These are phyloP conservation scores for Nephrotoma guestfalica DNA, from an alignment of 2,888 invertebrate species.

Conservation along the genomic window DNA sequence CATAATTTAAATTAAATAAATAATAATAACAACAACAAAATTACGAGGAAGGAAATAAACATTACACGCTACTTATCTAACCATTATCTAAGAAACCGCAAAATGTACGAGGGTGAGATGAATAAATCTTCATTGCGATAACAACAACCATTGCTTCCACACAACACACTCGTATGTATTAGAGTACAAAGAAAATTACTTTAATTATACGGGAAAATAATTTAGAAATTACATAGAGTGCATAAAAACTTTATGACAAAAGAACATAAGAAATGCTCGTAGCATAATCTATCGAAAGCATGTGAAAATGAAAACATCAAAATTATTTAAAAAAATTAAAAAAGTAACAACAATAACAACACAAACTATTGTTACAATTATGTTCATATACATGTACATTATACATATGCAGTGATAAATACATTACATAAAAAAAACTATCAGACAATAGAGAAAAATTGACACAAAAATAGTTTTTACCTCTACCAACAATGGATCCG, in stretches of 20 bases:
- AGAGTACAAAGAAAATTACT: neutral
- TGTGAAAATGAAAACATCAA: neutral
- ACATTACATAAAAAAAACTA: neutral
- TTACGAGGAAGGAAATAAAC: neutral
- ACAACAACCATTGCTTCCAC: neutral
- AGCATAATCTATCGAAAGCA: neutral
- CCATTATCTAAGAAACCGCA: neutral
- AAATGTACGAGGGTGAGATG: neutral
- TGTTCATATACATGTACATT: neutral
- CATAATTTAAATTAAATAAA: neutral
- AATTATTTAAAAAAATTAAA: neutral
- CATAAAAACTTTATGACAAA: neutral
- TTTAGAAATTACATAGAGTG: neutral
- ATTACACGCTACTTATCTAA: neutral
- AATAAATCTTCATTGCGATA: neutral
- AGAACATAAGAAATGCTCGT: neutral
- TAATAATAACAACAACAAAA: neutral
- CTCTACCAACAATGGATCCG: neutral
- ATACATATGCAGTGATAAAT: neutral
- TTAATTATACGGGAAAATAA: neutral
- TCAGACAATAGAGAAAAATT: neutral
- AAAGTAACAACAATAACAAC: neutral
- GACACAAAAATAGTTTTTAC: neutral
- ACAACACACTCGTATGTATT: neutral
- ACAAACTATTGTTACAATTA: neutral